Conservation (phyloP, 2,797 vertebrate species). For the Pseudopleuronectes americanus region DNA sequence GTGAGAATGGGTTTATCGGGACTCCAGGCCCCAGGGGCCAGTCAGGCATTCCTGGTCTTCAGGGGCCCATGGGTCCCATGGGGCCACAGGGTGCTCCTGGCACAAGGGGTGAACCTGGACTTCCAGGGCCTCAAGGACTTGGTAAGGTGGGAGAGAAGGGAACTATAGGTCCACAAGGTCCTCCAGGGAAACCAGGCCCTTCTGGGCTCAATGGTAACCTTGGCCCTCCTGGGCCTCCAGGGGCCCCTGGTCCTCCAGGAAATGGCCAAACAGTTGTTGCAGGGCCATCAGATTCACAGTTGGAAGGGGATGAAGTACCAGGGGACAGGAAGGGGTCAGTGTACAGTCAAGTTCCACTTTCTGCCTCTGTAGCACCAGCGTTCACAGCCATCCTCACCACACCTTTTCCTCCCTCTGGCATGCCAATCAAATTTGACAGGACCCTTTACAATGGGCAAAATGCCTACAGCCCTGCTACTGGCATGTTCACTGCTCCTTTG, state of each 20-base stretch:
- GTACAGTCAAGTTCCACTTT: slow-evolving; percentile 88
- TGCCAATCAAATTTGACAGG: slow-evolving; percentile 98
- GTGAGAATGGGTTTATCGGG: slow-evolving; percentile 90
- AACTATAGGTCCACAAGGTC: slow-evolving; percentile 89
- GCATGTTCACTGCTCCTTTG: slow-evolving; percentile 95
- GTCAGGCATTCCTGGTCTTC: slow-evolving; percentile 95
- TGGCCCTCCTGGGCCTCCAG: slow-evolving; percentile 90
- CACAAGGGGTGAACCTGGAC: slow-evolving; percentile 90
- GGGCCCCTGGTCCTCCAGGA: slow-evolving; percentile 91
- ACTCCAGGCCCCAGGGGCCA: slow-evolving; percentile 92
- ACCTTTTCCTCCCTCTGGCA: slow-evolving; percentile 94
- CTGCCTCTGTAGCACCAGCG: slow-evolving; percentile 90
- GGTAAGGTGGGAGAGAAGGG: slow-evolving; percentile 90
- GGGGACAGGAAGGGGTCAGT: slow-evolving; percentile 88
- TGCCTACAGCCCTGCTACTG: slow-evolving; percentile 92
- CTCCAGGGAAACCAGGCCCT: slow-evolving; percentile 89
- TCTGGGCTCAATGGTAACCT: slow-evolving; percentile 88
- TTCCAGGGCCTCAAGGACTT: slow-evolving; percentile 88
- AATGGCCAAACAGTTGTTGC: slow-evolving; percentile 89
- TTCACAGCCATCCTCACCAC: slow-evolving; percentile 97
- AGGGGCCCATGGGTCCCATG: slow-evolving; percentile 94
- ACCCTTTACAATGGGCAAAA: slow-evolving; percentile 98
- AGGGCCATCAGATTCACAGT: slow-evolving; percentile 86
- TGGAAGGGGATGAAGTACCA: slow-evolving; percentile 90
- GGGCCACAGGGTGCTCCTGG: slow-evolving; percentile 95